Percentiles rank a stretch among this genome's conserved stretches.
These are phyloP conservation scores for Alauda arvensis DNA, from an alignment of 2,797 vertebrate species.

Conservation along the genomic window DNA sequence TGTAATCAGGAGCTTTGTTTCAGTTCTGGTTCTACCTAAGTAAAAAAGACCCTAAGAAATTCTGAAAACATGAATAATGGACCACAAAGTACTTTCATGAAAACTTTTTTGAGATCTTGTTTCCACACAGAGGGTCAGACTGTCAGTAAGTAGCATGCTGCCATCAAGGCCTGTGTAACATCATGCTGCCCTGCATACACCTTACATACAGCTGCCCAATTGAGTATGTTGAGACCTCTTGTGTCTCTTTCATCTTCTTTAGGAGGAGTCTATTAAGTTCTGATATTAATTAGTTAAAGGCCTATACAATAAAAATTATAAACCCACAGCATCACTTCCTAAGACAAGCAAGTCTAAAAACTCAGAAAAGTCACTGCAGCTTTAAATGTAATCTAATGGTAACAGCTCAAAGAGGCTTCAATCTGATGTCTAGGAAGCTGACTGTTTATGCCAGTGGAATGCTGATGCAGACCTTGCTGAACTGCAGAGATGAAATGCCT, in stretches of 20 bases:
- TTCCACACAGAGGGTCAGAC: not conserved
- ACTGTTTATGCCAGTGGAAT: not conserved
- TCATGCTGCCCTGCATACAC: not conserved
- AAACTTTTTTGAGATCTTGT: not conserved
- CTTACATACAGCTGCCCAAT: not conserved
- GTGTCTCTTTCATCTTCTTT: not conserved
- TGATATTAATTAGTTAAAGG: not conserved
- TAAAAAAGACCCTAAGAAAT: not conserved
- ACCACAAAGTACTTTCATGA: not conserved
- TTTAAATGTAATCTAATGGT: not conserved
- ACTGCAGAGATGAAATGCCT: not conserved
- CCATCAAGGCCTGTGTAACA: not conserved
- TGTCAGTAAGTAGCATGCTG: not conserved
- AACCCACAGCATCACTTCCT: not conserved
- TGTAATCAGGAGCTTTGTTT: not conserved
- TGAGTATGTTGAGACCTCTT: not conserved
- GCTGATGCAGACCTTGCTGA: not conserved
- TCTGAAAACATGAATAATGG: not conserved
- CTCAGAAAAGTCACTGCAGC: not conserved
- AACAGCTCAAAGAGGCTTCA: not conserved
- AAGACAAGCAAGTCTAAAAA: not conserved
- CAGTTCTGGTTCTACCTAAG: not conserved
- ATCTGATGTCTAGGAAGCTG: not conserved
- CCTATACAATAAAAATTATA: not conserved
- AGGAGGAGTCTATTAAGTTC: not conserved